Evolutionary conservation across 2,113 vertebrate species (phyloP), one percentile per base, ranked within the genome.

Genomic region (Larimichthys crocea): DNA sequence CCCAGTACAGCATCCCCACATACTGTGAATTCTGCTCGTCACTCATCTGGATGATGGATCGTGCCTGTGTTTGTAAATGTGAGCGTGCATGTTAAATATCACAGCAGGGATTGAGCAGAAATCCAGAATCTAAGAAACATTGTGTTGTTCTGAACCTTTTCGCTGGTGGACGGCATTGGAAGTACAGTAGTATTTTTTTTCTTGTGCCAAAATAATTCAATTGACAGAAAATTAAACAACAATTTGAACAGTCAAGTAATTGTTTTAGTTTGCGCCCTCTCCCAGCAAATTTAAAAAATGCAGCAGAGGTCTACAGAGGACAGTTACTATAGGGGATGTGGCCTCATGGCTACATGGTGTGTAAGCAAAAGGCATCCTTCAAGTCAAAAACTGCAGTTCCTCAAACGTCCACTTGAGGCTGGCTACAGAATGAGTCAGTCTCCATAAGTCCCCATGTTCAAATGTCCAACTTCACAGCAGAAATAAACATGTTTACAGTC

Each of bases 41-140:
- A 3, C 95, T 99, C 91, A 99, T 99, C 93, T 99, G 98, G 98
- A 99, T 99, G 94, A 99, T 99, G 98, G 98, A 99, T 93, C 96
- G 96, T 1, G 98, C 98, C 75, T 98, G 97, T 75, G 98, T 99
- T 86, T 99, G 98, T 94, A 99, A 98, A 95, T 80, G 98, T 99
- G 94, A 98, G 98, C 93, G 4, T 29, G 16, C 16, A 49, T 0
- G 1, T 0, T 42, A 64, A 49, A 16, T 20, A 52, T 57, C 26
- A 20, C 40, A 14, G 3, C 20, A 16, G 67, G 12, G 4, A 40
- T 10, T 29, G 15, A n/a, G 62, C 26, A 60, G n/a, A 29, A 35
- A 7, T 10, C 7, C 15, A 3, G 14, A 74, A 24, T 64, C 10
- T 56, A 1, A 53, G 16, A 11, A 44, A n/a, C 42, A 31, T 5